These are phyloP conservation scores for Solenopsis invicta DNA, from an alignment of 1,140 invertebrate species.

Conservation along the genomic window DNA sequence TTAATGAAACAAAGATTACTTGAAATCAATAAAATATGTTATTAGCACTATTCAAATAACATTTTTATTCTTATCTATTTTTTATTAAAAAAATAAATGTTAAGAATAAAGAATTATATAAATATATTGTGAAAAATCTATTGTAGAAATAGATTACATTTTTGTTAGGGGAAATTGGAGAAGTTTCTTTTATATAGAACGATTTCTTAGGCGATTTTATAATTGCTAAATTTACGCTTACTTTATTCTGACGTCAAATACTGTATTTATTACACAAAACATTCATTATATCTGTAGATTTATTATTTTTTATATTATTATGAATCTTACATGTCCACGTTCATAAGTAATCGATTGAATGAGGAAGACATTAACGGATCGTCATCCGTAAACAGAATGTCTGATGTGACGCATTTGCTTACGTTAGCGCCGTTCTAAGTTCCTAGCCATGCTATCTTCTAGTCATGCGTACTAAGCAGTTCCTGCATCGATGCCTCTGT, in stretches of 20 bases:
- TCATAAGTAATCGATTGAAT: not conserved
- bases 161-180: too few species aligned
- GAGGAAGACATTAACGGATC: slow-evolving; percentile 35
- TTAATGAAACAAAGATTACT: too few species aligned
- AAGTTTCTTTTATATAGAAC: too few species aligned
- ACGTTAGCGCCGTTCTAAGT: not conserved
- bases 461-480: not conserved
- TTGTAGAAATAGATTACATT: too few species aligned
- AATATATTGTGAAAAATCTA: too few species aligned
- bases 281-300: not conserved
- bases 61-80: too few species aligned
- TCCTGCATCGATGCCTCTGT: not conserved
- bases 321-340: not conserved
- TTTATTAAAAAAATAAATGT: too few species aligned
- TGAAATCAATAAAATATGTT: too few species aligned
- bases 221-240: not conserved
- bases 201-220: not conserved
- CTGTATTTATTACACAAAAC: not conserved
- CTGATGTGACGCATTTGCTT: not conserved
- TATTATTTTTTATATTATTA: not conserved
- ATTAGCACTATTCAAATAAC: too few species aligned
- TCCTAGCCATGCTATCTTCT: not conserved
- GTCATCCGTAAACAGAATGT: slow-evolving; percentile 46
- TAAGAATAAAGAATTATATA: too few species aligned
- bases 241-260: not conserved